Evolutionary conservation across 2,113 vertebrate species (phyloP).

Genomic region (Rhegmatorhina hoffmannsi): DNA sequence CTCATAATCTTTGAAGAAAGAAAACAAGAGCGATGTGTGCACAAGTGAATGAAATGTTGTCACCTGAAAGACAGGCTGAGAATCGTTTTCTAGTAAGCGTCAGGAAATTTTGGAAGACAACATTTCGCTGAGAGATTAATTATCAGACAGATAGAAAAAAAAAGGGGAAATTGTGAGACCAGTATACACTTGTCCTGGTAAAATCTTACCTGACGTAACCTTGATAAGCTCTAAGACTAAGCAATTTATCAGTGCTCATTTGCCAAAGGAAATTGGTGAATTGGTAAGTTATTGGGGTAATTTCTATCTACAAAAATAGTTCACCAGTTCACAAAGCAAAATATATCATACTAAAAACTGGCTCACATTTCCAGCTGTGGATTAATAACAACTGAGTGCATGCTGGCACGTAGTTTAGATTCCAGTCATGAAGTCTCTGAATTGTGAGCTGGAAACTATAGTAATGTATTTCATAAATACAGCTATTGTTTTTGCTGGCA

Average conservation of each 20-base stretch:
- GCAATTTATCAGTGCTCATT: neutral
- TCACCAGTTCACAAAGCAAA: neutral
- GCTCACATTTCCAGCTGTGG: neutral
- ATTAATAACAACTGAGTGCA: constrained; percentile 41
- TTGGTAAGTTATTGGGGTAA: neutral
- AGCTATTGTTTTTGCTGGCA: constrained; percentile 62
- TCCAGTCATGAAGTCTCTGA: constrained; percentile 29
- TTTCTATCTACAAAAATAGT: neutral
- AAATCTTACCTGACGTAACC: neutral
- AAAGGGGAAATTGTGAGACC: neutral
- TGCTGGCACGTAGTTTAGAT: constrained; percentile 31
- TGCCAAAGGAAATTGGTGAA: neutral
- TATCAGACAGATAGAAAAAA: neutral
- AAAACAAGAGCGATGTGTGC: neutral
- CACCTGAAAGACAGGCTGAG: neutral
- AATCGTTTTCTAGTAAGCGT: neutral
- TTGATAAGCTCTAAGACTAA: neutral
- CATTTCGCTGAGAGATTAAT: accelerated
- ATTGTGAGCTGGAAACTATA: constrained; percentile 28
- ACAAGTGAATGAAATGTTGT: neutral
- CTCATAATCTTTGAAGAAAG: neutral
- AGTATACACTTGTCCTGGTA: neutral
- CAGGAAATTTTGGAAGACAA: neutral
- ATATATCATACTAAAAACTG: neutral
- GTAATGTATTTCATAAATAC: constrained; percentile 41